Evolutionary conservation across 2,113 vertebrate species (phyloP), one percentile per base, ranked within the genome.

Genomic region (Mobula birostris): DNA sequence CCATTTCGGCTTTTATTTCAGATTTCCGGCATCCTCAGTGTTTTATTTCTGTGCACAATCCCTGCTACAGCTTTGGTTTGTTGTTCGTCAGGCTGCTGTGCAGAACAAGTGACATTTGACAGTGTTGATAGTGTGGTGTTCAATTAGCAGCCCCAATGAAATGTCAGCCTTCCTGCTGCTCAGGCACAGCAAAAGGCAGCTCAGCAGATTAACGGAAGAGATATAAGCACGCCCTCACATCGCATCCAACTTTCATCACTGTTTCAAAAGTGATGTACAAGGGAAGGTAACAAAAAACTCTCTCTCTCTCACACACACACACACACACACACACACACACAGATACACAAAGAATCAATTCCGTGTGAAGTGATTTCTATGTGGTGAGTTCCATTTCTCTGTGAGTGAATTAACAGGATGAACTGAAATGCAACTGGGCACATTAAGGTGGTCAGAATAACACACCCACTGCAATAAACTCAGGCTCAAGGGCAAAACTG

Each of bases 401-500:
- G 40, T 24, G 17, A 70, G 32, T 68, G 32, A 91, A 91, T 70
- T 91, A 91, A 91, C 24, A 21, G 63, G 63, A 90, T n/a, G 61
- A 12, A 90, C 8, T 90, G 85, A 90, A 90, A 90, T 90, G 85
- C 63, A 61, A 91, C 88, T 21, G 32, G 36, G 63, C 32, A 70
- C 66, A 91, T 70, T 91, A 70, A 91, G 7, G 61, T 61, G 63
- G 32, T 21, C n/a, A 58, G 15, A 91, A 36, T 36, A 63, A 91
- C 29, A 91, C 56, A 90, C 12, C 29, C n/a, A 91, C 66, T 70
- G 63, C n/a, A 91, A 70, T 70, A 17, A 91, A 66, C 88, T 29
- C 88, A 40, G 27, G 88, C 68, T 91, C 88, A 91, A 91, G 66
- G n/a, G 63, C 88, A 91, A 70, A 48, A 40, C 66, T 32, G 29